Percentiles rank a stretch among this genome's conserved stretches.
phyloP scores from a whole-genome alignment of 2,888 invertebrate genomes.

The Abrostola triplasia region DNA sequence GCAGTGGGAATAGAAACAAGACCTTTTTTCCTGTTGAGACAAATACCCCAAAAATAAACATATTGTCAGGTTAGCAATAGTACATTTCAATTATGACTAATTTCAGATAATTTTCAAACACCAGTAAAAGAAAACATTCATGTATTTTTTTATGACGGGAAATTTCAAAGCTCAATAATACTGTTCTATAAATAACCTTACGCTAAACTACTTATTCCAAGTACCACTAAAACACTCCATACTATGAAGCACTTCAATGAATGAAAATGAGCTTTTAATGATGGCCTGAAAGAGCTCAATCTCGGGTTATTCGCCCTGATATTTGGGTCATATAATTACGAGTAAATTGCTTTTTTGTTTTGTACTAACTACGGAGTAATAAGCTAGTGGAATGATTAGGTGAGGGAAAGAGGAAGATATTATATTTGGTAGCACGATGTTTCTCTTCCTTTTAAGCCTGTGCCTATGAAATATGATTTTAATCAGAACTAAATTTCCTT shows the following conservation, averaged over 20 bases:
- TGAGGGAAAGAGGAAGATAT: background rate
- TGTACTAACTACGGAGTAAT: constrained; percentile 20
- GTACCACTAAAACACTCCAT: constrained; percentile 21
- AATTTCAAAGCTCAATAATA: background rate
- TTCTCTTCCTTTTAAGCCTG: no score
- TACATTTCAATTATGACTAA: no score
- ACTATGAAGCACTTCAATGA: constrained; percentile 52
- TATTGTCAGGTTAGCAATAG: no score
- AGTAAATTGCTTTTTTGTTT: constrained; percentile 57
- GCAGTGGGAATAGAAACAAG: no score
- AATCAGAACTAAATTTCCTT: no score
- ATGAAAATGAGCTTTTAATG: constrained; percentile 70
- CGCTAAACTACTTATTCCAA: background rate
- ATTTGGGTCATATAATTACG: constrained; percentile 60
- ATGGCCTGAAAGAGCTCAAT: constrained; percentile 59
- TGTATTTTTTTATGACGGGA: no score
- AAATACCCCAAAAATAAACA: no score
- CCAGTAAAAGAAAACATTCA: no score
- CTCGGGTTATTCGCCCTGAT: constrained; percentile 53
- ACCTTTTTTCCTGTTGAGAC: no score
- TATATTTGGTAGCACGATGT: no score
- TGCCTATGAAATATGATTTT: no score
- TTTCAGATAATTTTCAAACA: no score
- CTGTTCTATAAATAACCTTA: background rate
- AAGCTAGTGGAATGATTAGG: constrained; percentile 16